phyloP scores from a whole-genome alignment of 2,888 invertebrate genomes.

The Scaptomyza flava region DNA sequence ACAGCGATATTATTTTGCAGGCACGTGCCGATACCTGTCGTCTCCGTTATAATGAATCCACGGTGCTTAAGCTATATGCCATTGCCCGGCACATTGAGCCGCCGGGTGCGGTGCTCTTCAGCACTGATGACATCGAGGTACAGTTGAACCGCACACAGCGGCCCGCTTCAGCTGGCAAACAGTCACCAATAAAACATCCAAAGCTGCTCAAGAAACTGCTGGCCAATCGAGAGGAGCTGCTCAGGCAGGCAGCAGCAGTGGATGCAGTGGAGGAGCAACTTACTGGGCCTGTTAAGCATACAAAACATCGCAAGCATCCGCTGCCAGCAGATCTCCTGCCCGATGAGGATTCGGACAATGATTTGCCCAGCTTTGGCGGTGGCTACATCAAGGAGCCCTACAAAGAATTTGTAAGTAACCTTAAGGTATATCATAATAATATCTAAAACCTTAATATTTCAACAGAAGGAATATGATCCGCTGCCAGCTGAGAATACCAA shows the following conservation, averaged over 20 bases:
- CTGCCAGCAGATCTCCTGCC: constrained; percentile 68
- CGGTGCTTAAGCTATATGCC: constrained; percentile 88
- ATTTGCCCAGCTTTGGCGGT: constrained; percentile 52
- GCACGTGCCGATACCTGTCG: constrained; percentile 88
- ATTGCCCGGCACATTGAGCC: constrained; percentile 87
- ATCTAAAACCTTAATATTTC: background rate
- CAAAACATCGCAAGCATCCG: constrained; percentile 66
- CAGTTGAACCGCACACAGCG: constrained; percentile 84
- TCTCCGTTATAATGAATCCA: constrained; percentile 89
- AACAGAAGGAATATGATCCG: constrained; percentile 81
- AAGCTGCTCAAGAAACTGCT: constrained; percentile 83
- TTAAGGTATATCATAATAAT: background rate
- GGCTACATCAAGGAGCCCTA: constrained; percentile 47
- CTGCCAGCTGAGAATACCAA: constrained; percentile 57
- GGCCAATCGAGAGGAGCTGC: constrained; percentile 76
- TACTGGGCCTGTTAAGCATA: constrained; percentile 28
- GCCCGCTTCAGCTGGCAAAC: constrained; percentile 74
- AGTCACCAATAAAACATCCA: constrained; percentile 83
- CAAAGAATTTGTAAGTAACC: constrained; percentile 64
- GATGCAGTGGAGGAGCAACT: constrained; percentile 42
- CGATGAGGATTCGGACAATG: constrained; percentile 55
- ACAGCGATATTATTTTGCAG: constrained; percentile 84
- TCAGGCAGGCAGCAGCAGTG: constrained; percentile 65
- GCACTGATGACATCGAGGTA: constrained; percentile 85
- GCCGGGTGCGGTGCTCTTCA: constrained; percentile 90